Evolutionary conservation across 2,113 vertebrate genomes (phyloP).

Genomic region (Neopipo cinnamomea): DNA sequence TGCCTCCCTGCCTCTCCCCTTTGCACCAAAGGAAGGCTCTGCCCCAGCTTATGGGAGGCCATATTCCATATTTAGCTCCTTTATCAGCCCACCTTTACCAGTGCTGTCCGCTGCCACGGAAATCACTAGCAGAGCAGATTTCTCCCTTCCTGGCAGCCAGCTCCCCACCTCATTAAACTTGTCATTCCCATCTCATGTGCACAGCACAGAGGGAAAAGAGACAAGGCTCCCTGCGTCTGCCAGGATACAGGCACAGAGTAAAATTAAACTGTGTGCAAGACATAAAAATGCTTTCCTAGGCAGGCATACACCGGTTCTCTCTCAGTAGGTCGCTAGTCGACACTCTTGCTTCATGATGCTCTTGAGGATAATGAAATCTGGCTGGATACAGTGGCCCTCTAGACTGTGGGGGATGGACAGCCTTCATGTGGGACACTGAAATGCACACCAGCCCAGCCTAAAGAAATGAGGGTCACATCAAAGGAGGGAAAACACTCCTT

Average conservation of each 20-base stretch:
- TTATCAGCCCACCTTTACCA: background rate
- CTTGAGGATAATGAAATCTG: background rate
- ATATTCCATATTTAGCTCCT: background rate
- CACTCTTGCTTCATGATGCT: background rate
- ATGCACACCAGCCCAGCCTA: background rate
- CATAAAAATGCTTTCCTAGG: background rate
- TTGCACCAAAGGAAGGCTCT: background rate
- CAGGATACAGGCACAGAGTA: background rate
- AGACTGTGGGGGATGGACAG: accelerated
- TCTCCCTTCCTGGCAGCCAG: background rate
- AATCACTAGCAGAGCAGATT: background rate
- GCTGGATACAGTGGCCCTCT: background rate
- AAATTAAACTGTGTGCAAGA: background rate
- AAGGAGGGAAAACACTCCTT: background rate
- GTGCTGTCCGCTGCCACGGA: background rate
- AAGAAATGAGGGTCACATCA: background rate
- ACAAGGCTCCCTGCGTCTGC: background rate
- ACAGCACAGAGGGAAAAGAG: background rate
- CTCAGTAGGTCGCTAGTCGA: background rate
- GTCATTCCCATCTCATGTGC: background rate
- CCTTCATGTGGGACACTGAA: background rate
- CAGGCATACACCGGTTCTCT: background rate
- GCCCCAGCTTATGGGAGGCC: background rate
- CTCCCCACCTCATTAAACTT: background rate
- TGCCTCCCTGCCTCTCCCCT: background rate